Percentiles rank a stretch among this genome's conserved stretches.
These are phyloP conservation scores for Anser brachyrhynchus DNA, from an alignment of 2,113 vertebrate genomes.

Conservation along the genomic window DNA sequence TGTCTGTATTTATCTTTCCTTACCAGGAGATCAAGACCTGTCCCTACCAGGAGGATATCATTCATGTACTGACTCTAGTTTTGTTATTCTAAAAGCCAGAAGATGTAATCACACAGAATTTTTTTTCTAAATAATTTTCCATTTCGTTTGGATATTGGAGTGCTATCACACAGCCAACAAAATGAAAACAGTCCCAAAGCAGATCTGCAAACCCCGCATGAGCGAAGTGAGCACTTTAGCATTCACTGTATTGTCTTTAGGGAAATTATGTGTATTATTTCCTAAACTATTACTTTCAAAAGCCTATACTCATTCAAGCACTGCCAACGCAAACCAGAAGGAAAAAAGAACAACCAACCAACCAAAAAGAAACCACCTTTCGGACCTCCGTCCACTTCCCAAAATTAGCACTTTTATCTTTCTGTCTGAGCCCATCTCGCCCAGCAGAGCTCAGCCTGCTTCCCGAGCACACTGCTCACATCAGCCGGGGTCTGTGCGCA, in stretches of 20 bases:
- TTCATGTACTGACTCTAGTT: neutral
- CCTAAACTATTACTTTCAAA: neutral
- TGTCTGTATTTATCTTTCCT: neutral
- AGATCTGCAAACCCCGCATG: neutral
- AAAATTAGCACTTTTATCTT: neutral
- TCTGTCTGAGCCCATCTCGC: neutral
- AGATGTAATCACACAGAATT: neutral
- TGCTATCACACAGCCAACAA: neutral
- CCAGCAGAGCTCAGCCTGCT: neutral
- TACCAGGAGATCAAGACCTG: neutral
- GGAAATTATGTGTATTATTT: slow-evolving; percentile 16
- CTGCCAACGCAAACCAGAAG: neutral
- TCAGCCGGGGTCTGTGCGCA: neutral
- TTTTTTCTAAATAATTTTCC: neutral
- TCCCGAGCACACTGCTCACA: neutral
- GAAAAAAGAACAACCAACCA: neutral
- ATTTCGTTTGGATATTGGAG: neutral
- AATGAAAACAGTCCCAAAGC: neutral
- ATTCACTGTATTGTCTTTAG: neutral
- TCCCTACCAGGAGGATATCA: neutral
- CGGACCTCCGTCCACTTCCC: neutral
- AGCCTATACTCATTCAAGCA: neutral
- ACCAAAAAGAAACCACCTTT: neutral
- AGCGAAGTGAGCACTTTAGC: neutral
- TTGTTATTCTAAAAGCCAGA: neutral